phyloP scores from a whole-genome alignment of 1,140 invertebrate genomes.

The Periplaneta americana region DNA sequence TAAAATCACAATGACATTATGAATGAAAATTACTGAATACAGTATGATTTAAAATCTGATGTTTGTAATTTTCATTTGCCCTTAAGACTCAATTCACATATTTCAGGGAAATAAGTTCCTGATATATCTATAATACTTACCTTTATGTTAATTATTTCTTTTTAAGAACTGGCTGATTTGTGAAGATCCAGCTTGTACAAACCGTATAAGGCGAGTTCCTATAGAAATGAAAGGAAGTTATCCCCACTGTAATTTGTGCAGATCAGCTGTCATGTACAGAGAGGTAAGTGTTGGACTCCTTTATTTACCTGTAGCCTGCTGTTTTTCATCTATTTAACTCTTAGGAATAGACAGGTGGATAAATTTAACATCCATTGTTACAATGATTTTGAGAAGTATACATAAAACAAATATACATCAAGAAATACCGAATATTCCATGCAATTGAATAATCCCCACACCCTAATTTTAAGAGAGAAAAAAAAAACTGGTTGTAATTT shows the following conservation, averaged over 20 bases:
- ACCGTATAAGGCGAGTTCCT: constrained; percentile 58
- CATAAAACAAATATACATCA: no score
- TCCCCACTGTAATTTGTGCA: constrained; percentile 70
- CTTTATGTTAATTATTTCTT: no score
- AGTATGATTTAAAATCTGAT: neutral
- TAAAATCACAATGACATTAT: neutral
- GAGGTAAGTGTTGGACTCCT: constrained; percentile 45
- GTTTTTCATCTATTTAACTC: no score
- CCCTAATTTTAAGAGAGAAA: no score
- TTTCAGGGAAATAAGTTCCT: neutral
- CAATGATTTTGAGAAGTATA: no score
- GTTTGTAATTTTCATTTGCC: neutral
- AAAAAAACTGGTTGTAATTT: no score
- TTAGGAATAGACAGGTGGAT: no score
- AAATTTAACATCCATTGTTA: no score
- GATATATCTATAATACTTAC: no score
- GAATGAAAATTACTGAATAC: neutral
- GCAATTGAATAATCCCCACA: no score
- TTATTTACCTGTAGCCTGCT: no score
- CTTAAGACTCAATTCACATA: neutral
- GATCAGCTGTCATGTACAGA: constrained; percentile 64
- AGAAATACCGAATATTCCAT: no score
- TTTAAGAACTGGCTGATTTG: constrained; percentile 69
- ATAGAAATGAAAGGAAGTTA: constrained; percentile 53
- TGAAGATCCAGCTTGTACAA: constrained; percentile 79